Base-by-base conservation (phyloP, 2,888 invertebrate species). In the Phaonia tiefii region DNA sequence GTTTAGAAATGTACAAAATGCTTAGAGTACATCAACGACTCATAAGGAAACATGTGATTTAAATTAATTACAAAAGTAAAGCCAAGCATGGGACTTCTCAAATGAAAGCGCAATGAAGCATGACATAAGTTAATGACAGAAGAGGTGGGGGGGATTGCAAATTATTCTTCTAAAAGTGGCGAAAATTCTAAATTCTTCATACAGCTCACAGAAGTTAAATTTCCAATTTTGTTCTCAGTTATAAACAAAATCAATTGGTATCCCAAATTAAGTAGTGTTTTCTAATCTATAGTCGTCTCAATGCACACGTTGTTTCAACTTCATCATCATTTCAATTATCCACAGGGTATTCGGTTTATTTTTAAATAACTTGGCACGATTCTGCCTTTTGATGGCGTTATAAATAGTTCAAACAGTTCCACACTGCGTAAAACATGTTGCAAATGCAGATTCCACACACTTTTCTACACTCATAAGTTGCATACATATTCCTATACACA, bases 291-390 rank as follows among this genome's bases (percentile, higher is more conserved):
- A n/a, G n/a, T n/a, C n/a, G n/a, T n/a, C n/a, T n/a, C n/a, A n/a
- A n/a, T n/a, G n/a, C n/a, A n/a, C n/a, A n/a, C n/a, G 31, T 31
- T 31, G 31, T 31, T n/a, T 63, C 39, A 42, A 20, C 39, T 22
- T 39, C 22, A 22, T 63, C 63, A 10, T 22, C 20, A 51, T 20
- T 15, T 15, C n/a, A 2, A 15, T 13, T 31, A 31, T 37, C 37
- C 20, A 63, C 63, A 22, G 63, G 63, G 20, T 39, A 63, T 42
- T 63, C 13, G 15, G 39, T 63, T 42, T 63, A 63, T 63, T 63
- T 63, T 42, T 63, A 63, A 63, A 31, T 5, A 31, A 63, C 42
- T 22, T 63, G 63, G 63, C 63, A 63, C 22, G 63, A 37, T 60
- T 37, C 60, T 37, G 15, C 31, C 3, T 37, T 15, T 15, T 37